Evolutionary conservation across 2,888 invertebrate genomes (phyloP).

Genomic region (Barypeithes pellucidus): DNA sequence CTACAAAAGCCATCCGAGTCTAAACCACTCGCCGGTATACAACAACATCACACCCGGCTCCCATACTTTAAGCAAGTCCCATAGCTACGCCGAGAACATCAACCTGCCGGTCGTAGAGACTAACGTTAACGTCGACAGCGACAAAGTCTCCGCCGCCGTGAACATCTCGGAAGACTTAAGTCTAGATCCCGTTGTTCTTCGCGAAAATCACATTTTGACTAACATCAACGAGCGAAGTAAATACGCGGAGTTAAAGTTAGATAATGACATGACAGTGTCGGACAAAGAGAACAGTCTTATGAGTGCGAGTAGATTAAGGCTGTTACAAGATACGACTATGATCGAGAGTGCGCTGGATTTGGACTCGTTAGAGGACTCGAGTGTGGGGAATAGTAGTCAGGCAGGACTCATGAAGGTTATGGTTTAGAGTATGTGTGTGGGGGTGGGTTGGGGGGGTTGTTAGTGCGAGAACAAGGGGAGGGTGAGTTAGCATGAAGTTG

Average conservation of each 20-base stretch:
- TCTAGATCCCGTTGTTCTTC: constrained; percentile 71
- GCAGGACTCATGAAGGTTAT: constrained; percentile 78
- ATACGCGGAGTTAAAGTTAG: constrained; percentile 61
- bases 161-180: constrained; percentile 74
- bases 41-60: constrained; percentile 65
- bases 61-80: constrained; percentile 64
- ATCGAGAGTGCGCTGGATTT: constrained; percentile 92
- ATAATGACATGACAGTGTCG: constrained; percentile 68
- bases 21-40: constrained; percentile 68
- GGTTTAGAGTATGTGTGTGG: constrained; percentile 63
- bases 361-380: constrained; percentile 87
- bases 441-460: too few species aligned
- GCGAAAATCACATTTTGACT: constrained; percentile 65
- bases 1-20: constrained; percentile 69
- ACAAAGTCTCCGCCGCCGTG: constrained; percentile 48
- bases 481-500: constrained; percentile 1
- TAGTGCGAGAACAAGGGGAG: not conserved
- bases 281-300: constrained; percentile 72
- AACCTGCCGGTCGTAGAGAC: constrained; percentile 57
- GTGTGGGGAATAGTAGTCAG: constrained; percentile 80
- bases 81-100: constrained; percentile 65
- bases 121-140: not conserved
- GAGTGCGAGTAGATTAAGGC: constrained; percentile 78
- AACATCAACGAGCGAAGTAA: constrained; percentile 61
- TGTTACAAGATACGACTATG: constrained; percentile 91